Percentiles rank a stretch among this genome's conserved stretches.
phyloP scores from a whole-genome alignment of 2,113 vertebrate genomes.

The Salvelinus alpinus region DNA sequence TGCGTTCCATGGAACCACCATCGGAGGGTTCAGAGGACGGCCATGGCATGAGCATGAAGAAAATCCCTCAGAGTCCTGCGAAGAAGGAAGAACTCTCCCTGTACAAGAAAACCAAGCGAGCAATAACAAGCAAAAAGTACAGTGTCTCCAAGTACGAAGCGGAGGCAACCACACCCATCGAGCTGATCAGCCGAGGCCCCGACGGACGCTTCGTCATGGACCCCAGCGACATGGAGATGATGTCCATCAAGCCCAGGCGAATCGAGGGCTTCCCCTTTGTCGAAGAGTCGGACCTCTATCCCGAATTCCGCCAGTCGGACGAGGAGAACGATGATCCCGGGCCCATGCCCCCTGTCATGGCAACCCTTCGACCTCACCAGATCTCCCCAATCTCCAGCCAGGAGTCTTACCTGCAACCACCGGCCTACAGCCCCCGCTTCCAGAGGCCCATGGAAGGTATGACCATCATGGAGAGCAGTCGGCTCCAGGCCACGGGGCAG shows the following conservation, averaged over 20 bases:
- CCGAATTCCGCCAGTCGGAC: constrained; percentile 96
- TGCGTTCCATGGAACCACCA: constrained; percentile 85
- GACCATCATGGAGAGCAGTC: constrained; percentile 83
- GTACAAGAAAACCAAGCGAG: constrained; percentile 97
- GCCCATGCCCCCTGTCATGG: constrained; percentile 84
- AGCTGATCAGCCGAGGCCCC: constrained; percentile 94
- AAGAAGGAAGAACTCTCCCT: constrained; percentile 93
- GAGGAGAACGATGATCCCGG: constrained; percentile 95
- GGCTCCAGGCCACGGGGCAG: constrained; percentile 89
- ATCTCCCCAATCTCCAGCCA: constrained; percentile 95
- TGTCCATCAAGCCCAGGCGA: constrained; percentile 83
- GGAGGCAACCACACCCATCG: constrained; percentile 93
- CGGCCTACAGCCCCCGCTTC: constrained; percentile 97
- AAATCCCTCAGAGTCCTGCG: constrained; percentile 83
- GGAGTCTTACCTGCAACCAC: constrained; percentile 96
- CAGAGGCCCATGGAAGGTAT: constrained; percentile 90
- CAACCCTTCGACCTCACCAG: constrained; percentile 88
- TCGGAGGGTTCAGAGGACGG: constrained; percentile 94
- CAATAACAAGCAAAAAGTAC: constrained; percentile 97
- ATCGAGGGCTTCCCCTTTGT: constrained; percentile 99
- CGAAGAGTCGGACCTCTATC: constrained; percentile 96
- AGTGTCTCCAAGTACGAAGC: constrained; percentile 90
- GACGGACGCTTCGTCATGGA: constrained; percentile 96
- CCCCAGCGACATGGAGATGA: constrained; percentile 79
- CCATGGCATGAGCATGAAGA: constrained; percentile 83